Conservation (phyloP, 2,113 vertebrate species). For the Paratilapia polleni region DNA sequence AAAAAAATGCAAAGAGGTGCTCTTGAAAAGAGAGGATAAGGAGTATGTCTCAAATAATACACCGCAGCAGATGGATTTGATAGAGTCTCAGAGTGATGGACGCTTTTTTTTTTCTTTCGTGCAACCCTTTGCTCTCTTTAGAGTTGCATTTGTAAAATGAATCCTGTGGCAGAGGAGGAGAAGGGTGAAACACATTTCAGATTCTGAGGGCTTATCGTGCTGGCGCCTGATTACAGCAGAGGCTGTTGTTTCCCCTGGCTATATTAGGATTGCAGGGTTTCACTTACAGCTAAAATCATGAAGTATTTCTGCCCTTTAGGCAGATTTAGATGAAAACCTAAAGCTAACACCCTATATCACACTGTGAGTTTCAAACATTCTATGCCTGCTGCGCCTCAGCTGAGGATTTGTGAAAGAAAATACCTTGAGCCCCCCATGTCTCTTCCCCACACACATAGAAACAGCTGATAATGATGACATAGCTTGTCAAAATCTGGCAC, state of each 20-base stretch:
- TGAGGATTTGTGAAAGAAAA: conserved; percentile 67
- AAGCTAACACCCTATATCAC: conserved; percentile 59
- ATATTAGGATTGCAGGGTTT: conserved; percentile 52
- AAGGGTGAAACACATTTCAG: conserved; percentile 34
- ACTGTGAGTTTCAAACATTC: conserved; percentile 26
- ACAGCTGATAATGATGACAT: conserved; percentile 63
- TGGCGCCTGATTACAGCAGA: conserved; percentile 47
- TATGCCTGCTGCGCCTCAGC: conserved; percentile 40
- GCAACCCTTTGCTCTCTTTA: conserved; percentile 52
- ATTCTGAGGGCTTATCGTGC: conserved; percentile 47
- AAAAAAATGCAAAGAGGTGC: conserved; percentile 58
- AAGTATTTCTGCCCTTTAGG: conserved; percentile 61
- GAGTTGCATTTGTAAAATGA: conserved; percentile 61
- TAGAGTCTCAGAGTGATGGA: conserved; percentile 41
- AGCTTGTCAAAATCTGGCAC: conserved; percentile 65
- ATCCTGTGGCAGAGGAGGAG: conserved; percentile 35
- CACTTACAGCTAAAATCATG: conserved; percentile 57
- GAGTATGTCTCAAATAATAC: conserved; percentile 66
- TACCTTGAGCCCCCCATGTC: conserved; percentile 43
- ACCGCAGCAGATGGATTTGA: conserved; percentile 66
- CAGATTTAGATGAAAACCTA: conserved; percentile 68
- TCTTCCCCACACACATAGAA: conserved; percentile 34
- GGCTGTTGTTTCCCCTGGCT: conserved; percentile 57
- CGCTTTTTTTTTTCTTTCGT: neutral
- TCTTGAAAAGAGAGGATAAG: conserved; percentile 70